Evolutionary conservation across 2,888 invertebrate species (phyloP), one percentile per base, ranked within the genome.

Genomic region (Cheilosia impressa): DNA sequence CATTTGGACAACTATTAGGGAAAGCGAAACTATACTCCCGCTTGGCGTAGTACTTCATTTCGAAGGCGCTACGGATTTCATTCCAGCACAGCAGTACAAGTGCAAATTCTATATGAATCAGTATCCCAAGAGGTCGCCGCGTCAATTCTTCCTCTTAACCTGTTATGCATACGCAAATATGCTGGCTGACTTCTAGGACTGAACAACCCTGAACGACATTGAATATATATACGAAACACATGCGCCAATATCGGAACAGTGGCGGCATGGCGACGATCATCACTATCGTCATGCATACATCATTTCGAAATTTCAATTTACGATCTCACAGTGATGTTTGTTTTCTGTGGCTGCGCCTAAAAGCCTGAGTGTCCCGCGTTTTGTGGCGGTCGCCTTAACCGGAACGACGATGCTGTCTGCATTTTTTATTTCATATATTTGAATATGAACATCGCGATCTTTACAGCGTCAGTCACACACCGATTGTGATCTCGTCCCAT

Each of bases 351-450:
- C 62, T 47, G 50, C 45, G 57, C 57, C 45, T 31, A 50, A 47
- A 43, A 31, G 24, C 57, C 50, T 38, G 13, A 45, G 22, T 38
- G 34, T 65, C 65, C 24, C 45, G 57, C 27, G 43, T 69, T 55
- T 55, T 55, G 27, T 45, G 19, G 45, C 50, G 60, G 47, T 50
- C 69, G 65, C 34, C 79, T 66, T 75, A 75, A 75, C 75, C 84
- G 79, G 84, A 80, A 79, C 75, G 75, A 73, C 84, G 80, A 80
- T 84, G 80, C 84, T 80, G 84, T 84, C 80, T 84, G 84, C 79
- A 84, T 84, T 84, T 84, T 84, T 72, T 62, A 83, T 83, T 78
- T 73, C 13, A 58, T 9, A 53, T 68, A 81, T 76, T 76, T 63
- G 43, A 81, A 76, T 81, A 66, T 45, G 63, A 57, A 58, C 50